These are phyloP conservation scores for Anaspis maculata DNA, from an alignment of 2,888 invertebrate species.

Conservation along the genomic window DNA sequence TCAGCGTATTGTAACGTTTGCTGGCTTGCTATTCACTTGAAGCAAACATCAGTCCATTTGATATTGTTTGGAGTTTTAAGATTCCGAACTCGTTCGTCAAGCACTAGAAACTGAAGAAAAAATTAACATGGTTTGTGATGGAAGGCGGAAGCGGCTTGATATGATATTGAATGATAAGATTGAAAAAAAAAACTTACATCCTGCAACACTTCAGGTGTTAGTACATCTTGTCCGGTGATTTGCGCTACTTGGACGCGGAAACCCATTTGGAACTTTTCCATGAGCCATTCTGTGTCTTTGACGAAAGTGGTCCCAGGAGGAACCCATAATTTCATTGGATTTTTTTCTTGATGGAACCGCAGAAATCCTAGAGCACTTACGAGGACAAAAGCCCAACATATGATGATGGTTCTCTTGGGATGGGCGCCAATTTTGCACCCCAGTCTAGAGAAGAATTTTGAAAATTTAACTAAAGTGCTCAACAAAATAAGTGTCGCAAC, in stretches of 20 bases:
- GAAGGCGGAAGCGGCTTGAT: too few relatives aligned
- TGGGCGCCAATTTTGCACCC: conserved; percentile 52
- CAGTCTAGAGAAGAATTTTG: conserved; percentile 45
- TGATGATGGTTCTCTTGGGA: conserved; percentile 53
- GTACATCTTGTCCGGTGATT: conserved; percentile 57
- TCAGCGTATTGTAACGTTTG: too few relatives aligned
- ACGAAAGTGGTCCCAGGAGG: conserved; percentile 63
- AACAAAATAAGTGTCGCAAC: too few relatives aligned
- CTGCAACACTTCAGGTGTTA: conserved; percentile 52
- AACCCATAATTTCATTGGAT: conserved; percentile 69
- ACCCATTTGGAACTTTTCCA: conserved; percentile 56
- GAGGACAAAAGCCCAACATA: conserved; percentile 49
- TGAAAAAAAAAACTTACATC: conserved; percentile 38
- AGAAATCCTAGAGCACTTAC: conserved; percentile 54
- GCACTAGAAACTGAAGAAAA: conserved; percentile 24
- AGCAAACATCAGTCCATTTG: conserved; percentile 48
- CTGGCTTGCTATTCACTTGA: conserved; percentile 41
- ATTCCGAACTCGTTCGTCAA: conserved; percentile 25
- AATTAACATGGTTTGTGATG: neutral
- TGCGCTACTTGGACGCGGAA: conserved; percentile 55
- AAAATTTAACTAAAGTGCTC: too few relatives aligned
- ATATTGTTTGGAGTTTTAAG: conserved; percentile 25
- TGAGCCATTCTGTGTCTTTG: conserved; percentile 63
- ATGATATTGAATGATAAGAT: too few relatives aligned
- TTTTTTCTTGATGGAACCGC: conserved; percentile 62